These are phyloP conservation scores for Plagodis pulveraria DNA, from an alignment of 2,888 invertebrate genomes.

Conservation along the genomic window DNA sequence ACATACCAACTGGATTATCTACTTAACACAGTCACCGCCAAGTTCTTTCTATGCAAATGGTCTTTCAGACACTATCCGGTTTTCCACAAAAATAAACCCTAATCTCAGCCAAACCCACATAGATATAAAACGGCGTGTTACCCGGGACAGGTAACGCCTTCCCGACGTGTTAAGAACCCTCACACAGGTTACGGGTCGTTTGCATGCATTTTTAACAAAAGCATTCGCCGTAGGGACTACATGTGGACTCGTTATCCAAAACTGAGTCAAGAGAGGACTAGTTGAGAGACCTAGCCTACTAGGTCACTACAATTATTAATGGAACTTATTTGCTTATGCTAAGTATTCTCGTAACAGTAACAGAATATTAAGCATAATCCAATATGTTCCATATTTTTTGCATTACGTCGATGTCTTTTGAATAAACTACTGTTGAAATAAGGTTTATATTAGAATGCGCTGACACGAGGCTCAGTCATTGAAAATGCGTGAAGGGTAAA, in stretches of 20 bases:
- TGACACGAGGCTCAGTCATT: no score
- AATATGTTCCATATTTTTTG: no score
- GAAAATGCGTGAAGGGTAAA: no score
- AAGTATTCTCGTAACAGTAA: no score
- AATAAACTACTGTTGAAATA: no score
- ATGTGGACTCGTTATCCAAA: slow-evolving; percentile 51
- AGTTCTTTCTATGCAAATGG: not conserved
- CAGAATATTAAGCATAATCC: no score
- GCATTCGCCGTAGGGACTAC: slow-evolving; percentile 25
- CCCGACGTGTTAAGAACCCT: slow-evolving; percentile 14
- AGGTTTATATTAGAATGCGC: no score
- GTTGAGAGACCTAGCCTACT: slow-evolving; percentile 1
- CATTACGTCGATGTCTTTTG: no score
- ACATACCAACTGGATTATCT: no score
- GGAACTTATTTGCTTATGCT: no score
- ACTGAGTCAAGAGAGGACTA: slow-evolving; percentile 54
- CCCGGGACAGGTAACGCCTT: slow-evolving; percentile 33
- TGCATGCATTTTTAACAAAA: slow-evolving; percentile 61
- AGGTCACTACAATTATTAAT: not conserved
- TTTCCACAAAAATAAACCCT: slow-evolving; percentile 25
- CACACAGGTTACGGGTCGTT: slow-evolving; percentile 46
- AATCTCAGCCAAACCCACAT: slow-evolving; percentile 8
- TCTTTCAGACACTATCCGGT: not conserved
- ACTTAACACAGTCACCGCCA: not conserved
- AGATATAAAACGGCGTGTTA: not conserved